Evolutionary conservation across 2,113 vertebrate species (phyloP).

Genomic region (Cynopterus brachyotis): DNA sequence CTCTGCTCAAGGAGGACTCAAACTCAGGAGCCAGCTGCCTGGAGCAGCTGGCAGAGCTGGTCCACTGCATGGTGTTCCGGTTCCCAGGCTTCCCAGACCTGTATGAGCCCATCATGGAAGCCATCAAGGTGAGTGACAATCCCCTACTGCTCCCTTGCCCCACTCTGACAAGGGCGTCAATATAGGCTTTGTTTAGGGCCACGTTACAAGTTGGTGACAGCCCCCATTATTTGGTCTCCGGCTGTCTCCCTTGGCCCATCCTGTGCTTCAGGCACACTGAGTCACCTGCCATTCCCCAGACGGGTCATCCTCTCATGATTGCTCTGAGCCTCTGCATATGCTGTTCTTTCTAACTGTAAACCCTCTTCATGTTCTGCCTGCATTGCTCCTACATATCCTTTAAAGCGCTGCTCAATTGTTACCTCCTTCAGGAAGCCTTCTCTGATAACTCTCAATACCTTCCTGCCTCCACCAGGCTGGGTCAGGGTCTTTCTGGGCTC

Average conservation of each 20-base stretch:
- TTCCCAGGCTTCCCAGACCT: conserved; percentile 90
- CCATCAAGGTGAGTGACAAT: conserved; percentile 82
- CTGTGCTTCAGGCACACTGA: background rate
- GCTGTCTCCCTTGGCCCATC: background rate
- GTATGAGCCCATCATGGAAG: conserved; percentile 87
- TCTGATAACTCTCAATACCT: background rate
- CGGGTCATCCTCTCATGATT: background rate
- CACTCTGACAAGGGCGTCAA: background rate
- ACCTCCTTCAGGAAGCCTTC: background rate
- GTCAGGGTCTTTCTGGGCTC: background rate
- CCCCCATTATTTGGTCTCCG: background rate
- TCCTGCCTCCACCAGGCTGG: background rate
- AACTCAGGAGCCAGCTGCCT: conserved; percentile 85
- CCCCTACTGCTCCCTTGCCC: rapidly evolving
- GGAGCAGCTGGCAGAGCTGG: conserved; percentile 86
- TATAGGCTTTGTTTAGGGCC: background rate
- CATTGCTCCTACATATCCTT: background rate
- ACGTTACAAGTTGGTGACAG: background rate
- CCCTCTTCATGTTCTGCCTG: background rate
- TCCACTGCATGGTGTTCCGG: conserved; percentile 90
- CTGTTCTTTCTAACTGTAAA: background rate
- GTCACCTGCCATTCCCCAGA: background rate
- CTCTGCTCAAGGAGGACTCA: conserved; percentile 86
- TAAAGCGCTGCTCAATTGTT: background rate
- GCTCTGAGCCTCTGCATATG: background rate